Percentiles rank a stretch among this genome's conserved stretches.
These are phyloP conservation scores for Geotrypetes seraphini DNA, from an alignment of 2,797 vertebrate species.

Conservation along the genomic window DNA sequence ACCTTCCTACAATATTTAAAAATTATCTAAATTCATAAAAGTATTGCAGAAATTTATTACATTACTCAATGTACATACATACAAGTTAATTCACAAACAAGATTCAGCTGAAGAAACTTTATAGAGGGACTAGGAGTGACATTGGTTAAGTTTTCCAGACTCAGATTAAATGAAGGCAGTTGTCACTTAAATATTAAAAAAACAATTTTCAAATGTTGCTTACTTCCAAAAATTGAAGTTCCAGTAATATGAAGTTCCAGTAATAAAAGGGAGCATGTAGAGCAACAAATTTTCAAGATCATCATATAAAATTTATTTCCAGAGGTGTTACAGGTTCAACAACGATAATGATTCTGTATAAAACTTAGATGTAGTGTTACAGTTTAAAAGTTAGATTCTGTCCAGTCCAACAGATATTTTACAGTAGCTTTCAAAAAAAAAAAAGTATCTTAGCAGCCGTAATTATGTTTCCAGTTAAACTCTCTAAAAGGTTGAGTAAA, in stretches of 20 bases:
- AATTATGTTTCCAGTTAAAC: conserved; percentile 55
- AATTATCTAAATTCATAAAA: conserved; percentile 55
- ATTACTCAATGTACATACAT: conserved; percentile 39
- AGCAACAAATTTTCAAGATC: conserved; percentile 61
- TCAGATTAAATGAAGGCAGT: conserved; percentile 56
- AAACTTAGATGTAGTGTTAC: conserved; percentile 36
- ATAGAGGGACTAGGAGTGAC: conserved; percentile 30
- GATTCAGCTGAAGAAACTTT: conserved; percentile 32
- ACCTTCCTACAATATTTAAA: conserved; percentile 56
- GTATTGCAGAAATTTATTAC: conserved; percentile 54
- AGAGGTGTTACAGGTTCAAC: conserved; percentile 55
- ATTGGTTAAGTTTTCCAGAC: conserved; percentile 40
- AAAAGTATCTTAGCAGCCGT: conserved; percentile 55
- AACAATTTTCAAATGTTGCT: conserved; percentile 56
- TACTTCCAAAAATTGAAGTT: conserved; percentile 55
- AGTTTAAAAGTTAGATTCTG: conserved; percentile 20
- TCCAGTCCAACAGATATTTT: conserved; percentile 17
- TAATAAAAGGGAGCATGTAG: conserved; percentile 60
- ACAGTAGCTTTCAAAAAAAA: conserved; percentile 34
- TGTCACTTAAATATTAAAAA: conserved; percentile 54
- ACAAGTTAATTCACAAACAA: conserved; percentile 45
- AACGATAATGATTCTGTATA: conserved; percentile 35
- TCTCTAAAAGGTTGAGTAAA: conserved; percentile 44
- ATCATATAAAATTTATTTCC: conserved; percentile 61
- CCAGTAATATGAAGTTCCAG: conserved; percentile 58